Conservation (phyloP, 2,888 invertebrate species). For the Noctua pronuba region DNA sequence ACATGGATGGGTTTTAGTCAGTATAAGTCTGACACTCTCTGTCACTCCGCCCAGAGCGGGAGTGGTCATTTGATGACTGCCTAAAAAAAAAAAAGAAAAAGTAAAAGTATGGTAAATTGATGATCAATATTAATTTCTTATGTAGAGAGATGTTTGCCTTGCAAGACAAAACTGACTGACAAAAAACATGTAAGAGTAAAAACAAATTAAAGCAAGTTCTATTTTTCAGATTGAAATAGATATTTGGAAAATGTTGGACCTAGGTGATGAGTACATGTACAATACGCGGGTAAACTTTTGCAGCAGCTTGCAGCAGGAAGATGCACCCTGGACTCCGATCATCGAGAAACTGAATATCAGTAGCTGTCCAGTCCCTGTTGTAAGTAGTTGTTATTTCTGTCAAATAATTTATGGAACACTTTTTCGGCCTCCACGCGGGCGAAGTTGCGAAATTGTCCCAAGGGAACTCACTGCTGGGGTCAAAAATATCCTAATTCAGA, state of each 20-base stretch:
- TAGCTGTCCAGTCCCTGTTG: slow-evolving; percentile 78
- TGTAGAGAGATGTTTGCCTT: no score
- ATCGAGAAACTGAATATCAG: slow-evolving; percentile 73
- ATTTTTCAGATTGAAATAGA: slow-evolving; percentile 69
- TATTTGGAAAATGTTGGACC: slow-evolving; percentile 74
- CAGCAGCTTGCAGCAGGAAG: slow-evolving; percentile 71
- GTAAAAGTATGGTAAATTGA: no score
- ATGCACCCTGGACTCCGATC: slow-evolving; percentile 79
- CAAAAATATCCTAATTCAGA: not conserved
- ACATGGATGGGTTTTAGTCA: no score
- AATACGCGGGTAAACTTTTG: slow-evolving; percentile 74
- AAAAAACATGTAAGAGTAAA: no score
- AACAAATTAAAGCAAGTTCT: not conserved
- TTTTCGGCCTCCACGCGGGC: not conserved
- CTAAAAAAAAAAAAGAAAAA: no score
- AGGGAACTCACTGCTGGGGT: not conserved
- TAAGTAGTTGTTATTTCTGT: slow-evolving; percentile 63
- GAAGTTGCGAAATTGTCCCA: not conserved
- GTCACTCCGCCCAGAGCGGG: no score
- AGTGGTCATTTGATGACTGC: no score
- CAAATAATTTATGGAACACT: not conserved
- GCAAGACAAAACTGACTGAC: not conserved
- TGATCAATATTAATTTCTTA: not conserved
- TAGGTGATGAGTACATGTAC: slow-evolving; percentile 75
- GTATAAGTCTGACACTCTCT: no score